Conservation (phyloP, 2,888 invertebrate species). For the Leptopilina drosophilae region DNA sequence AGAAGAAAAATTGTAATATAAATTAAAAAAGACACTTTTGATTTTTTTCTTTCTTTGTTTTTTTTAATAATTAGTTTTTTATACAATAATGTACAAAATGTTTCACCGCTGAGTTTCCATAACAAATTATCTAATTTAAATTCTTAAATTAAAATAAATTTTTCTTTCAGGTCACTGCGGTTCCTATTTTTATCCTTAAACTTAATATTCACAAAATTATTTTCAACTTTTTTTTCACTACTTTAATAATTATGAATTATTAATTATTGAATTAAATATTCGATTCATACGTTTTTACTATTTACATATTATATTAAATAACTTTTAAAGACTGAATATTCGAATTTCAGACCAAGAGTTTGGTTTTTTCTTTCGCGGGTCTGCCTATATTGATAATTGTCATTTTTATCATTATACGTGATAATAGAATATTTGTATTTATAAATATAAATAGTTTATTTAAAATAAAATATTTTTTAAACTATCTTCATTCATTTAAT, state of each 20-base stretch:
- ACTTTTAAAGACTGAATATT: not conserved
- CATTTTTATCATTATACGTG: not conserved
- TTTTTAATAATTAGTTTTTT: conserved; percentile 36
- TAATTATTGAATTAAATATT: not conserved
- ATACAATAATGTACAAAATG: conserved; percentile 36
- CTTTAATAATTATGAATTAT: too few relatives aligned
- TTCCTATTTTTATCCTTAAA: not conserved
- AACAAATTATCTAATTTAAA: conserved; percentile 13
- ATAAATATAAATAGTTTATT: not conserved
- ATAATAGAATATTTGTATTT: not conserved
- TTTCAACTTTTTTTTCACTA: too few relatives aligned
- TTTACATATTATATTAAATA: not conserved
- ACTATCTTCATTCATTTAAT: conserved; percentile 1
- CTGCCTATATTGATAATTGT: not conserved
- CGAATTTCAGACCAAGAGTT: not conserved
- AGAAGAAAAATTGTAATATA: too few relatives aligned
- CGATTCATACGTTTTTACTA: conserved; percentile 1
- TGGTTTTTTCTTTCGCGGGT: too few relatives aligned
- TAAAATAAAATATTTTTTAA: conserved; percentile 34
- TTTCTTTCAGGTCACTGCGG: conserved; percentile 15
- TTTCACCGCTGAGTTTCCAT: conserved; percentile 2
- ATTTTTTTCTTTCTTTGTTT: not conserved
- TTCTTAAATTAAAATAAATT: conserved; percentile 37
- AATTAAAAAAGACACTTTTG: too few relatives aligned
- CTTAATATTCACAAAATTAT: conserved; percentile 27